These are phyloP conservation scores for Beroe ovata DNA, from an alignment of 37 sponge, comb jelly and placozoan genomes.

Conservation along the genomic window DNA sequence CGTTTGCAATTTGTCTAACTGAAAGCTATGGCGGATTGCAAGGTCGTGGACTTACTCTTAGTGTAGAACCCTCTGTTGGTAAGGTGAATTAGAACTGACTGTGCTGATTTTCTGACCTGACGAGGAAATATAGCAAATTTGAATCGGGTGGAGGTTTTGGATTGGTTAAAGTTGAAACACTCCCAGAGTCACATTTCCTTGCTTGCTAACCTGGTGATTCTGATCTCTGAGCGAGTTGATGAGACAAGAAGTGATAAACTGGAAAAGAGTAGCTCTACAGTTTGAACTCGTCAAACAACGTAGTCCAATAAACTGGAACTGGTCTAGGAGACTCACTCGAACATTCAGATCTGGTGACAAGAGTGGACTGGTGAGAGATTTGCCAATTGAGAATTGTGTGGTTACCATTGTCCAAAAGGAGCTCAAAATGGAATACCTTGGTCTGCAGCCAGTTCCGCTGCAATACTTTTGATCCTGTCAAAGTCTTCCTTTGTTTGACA, in stretches of 20 bases:
- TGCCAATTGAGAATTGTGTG: too few species aligned
- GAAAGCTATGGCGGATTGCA: too few species aligned
- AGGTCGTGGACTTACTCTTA: conserved; percentile 4
- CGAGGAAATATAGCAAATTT: background rate
- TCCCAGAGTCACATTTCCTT: too few species aligned
- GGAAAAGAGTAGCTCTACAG: conserved; percentile 30
- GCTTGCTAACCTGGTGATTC: conserved; percentile 53
- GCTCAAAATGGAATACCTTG: conserved; percentile 16
- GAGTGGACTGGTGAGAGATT: too few species aligned
- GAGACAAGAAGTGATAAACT: conserved; percentile 27
- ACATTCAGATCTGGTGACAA: conserved; percentile 61
- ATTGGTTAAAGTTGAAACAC: too few species aligned
- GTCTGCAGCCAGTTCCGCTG: conserved; percentile 11
- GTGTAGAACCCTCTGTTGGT: conserved; percentile 34
- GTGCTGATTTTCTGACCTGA: conserved; percentile 64
- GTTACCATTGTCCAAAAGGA: too few species aligned
- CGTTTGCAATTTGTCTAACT: too few species aligned
- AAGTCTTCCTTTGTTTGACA: conserved; percentile 47
- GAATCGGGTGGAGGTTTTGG: too few species aligned
- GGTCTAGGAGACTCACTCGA: conserved; percentile 40
- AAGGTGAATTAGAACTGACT: conserved; percentile 10
- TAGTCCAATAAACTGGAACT: conserved; percentile 46
- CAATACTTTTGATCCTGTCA: conserved; percentile 47
- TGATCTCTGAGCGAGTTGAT: conserved; percentile 19
- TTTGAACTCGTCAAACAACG: conserved; percentile 24